A percentile compares a stretch with the other conserved stretches of the same genome.
Conservation (phyloP, 1,140 invertebrate genomes). For the Rhopalosiphum padi region DNA sequence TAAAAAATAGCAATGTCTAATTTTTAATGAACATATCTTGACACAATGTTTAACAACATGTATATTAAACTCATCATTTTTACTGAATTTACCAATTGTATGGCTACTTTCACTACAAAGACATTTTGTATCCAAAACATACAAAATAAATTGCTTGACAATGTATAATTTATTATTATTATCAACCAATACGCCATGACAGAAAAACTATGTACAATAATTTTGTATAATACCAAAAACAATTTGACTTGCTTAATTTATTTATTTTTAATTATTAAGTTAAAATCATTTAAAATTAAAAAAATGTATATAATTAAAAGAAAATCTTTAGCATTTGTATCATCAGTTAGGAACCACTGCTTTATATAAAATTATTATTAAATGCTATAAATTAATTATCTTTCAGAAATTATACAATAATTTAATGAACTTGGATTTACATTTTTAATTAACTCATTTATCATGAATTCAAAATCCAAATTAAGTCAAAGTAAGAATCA, state of each 20-base stretch:
- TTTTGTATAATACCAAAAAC: not conserved
- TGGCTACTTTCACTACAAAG: too few relatives aligned
- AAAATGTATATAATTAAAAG: not conserved
- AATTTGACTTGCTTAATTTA: too few relatives aligned
- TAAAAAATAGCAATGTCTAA: too few relatives aligned
- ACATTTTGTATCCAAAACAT: too few relatives aligned
- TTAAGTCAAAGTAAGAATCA: not conserved
- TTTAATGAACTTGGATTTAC: not conserved
- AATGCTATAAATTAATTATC: not conserved
- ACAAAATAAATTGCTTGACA: too few relatives aligned
- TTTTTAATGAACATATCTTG: too few relatives aligned
- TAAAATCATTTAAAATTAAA: too few relatives aligned
- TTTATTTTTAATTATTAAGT: too few relatives aligned
- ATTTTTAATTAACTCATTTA: not conserved
- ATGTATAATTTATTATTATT: too few relatives aligned
- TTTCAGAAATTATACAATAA: not conserved
- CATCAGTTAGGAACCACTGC: not conserved
- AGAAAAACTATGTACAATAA: not conserved
- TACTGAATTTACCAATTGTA: not conserved
- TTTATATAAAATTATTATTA: not conserved
- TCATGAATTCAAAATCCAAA: not conserved
- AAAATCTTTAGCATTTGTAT: not conserved
- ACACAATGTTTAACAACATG: not conserved
- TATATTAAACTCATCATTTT: not conserved
- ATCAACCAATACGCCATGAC: too few relatives aligned